Evolutionary conservation across 2,888 invertebrate genomes (phyloP).

Genomic region (Dromius quadrimaculatus): DNA sequence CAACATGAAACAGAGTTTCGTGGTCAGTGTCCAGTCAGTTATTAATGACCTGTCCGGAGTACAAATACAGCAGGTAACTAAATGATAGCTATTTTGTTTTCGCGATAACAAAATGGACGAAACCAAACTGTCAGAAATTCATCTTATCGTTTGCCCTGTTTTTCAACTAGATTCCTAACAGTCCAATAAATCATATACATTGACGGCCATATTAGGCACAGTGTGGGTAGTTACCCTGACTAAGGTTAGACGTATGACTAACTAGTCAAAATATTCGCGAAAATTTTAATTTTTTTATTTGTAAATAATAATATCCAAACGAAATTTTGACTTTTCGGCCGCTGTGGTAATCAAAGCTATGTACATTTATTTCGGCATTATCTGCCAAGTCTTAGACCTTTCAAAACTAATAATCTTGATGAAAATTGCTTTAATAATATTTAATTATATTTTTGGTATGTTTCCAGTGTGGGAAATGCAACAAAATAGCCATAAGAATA

Average conservation of each 20-base stretch:
- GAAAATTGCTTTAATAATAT: too few relatives aligned
- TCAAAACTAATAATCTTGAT: too few relatives aligned
- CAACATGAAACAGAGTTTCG: too few relatives aligned
- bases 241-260: background rate
- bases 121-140: slow-evolving; percentile 27
- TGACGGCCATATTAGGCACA: background rate
- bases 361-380: too few relatives aligned
- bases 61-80: slow-evolving; percentile 38
- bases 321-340: too few relatives aligned
- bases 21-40: too few relatives aligned
- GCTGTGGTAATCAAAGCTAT: too few relatives aligned
- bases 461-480: too few relatives aligned
- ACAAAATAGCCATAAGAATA: background rate
- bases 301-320: too few relatives aligned
- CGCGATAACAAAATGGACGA: slow-evolving; percentile 36
- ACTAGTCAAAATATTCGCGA: background rate
- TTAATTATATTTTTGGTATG: too few relatives aligned
- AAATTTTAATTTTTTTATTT: too few relatives aligned
- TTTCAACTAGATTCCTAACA: slow-evolving; percentile 33
- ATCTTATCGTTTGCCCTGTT: slow-evolving; percentile 41
- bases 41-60: slow-evolving; percentile 10
- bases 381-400: too few relatives aligned
- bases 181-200: slow-evolving; percentile 2
- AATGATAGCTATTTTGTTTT: slow-evolving; percentile 20
- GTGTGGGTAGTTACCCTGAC: slow-evolving; percentile 4